Percentiles rank a stretch among this genome's conserved stretches.
Evolutionary conservation across 2,113 vertebrate genomes (phyloP).

Genomic region (Athene cunicularia): DNA sequence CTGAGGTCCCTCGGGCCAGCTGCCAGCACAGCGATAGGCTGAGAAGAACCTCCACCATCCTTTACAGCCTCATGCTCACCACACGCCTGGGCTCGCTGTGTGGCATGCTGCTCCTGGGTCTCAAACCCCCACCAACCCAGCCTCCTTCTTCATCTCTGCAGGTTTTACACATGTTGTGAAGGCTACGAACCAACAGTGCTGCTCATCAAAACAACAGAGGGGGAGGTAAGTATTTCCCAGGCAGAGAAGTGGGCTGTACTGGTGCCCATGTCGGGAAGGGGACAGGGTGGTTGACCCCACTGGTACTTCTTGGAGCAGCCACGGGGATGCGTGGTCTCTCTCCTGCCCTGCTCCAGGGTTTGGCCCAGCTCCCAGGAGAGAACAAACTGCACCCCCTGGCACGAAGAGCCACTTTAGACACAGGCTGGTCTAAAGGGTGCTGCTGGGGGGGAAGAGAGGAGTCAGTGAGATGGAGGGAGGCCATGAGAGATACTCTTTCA

Average conservation of each 20-base stretch:
- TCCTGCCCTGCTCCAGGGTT: not conserved
- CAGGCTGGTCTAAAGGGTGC: not conserved
- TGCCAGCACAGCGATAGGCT: not conserved
- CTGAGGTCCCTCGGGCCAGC: not conserved
- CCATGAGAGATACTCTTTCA: not conserved
- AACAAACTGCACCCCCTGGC: not conserved
- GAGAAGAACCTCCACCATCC: not conserved
- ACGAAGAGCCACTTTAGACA: not conserved
- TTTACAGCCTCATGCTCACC: not conserved
- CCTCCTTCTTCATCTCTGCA: conserved; percentile 17
- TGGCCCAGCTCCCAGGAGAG: not conserved
- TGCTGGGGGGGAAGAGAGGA: not conserved
- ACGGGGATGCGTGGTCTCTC: fast-evolving
- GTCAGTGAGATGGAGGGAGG: not conserved
- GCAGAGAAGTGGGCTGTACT: not conserved
- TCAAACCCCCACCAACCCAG: not conserved
- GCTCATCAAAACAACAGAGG: conserved; percentile 79
- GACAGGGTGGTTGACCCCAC: not conserved
- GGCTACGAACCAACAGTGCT: conserved; percentile 80
- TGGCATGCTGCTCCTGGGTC: not conserved
- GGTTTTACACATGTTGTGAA: conserved; percentile 81
- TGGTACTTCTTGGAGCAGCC: not conserved
- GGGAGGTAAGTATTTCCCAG: conserved; percentile 70
- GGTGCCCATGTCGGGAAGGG: not conserved
- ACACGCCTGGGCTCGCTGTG: fast-evolving